Base-by-base conservation (phyloP, 2,888 invertebrate genomes). In the Caenorhabditis sp. region DNA sequence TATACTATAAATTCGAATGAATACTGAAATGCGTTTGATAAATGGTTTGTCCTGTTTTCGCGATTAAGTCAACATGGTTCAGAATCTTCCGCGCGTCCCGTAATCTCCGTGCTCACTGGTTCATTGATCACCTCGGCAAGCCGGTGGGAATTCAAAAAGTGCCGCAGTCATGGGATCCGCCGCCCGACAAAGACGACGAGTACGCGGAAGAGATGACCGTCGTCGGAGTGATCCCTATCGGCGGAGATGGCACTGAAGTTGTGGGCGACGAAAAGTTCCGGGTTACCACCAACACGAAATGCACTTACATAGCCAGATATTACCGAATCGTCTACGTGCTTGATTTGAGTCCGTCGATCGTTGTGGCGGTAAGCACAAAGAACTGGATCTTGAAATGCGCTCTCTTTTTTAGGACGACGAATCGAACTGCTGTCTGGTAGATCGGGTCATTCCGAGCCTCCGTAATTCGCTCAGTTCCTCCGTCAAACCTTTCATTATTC, bases 291-390 rank as follows among this genome's bases (percentile, higher is more conserved):
- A 52, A 72, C 13, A 85, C 86, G 11, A 81, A 82, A 50, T 79
- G 94, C 35, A 92, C 92, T 83, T 94, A 93, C 89, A 90, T 94
- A 41, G 92, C 93, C 20, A 92, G 92, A 81, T 91, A 92, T 75
- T 94, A 94, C 89, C 91, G 93, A 78, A 92, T 93, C 81, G 93
- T 93, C 50, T 93, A 93, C 88, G 93, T 93, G 83, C 90, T 94
- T 72, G 94, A 94, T 89, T 91, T 94, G 89, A 94, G 94, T 88
- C 93, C 94, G 9, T 94, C 94, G 1, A 91, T 93, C 70, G 92
- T 93, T 52, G 92, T 93, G 72, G 93, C 93, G 78, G 93, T 93
- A 89, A 91, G 92, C n/a, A n/a, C n/a, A n/a, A n/a, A n/a, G n/a
- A n/a, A n/a, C n/a, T n/a, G n/a, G n/a, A n/a, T 20, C 15, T 27